Percentiles rank a stretch among this genome's conserved stretches.
Conservation (phyloP, 2,113 vertebrate species). For the Urocolius indicus region DNA sequence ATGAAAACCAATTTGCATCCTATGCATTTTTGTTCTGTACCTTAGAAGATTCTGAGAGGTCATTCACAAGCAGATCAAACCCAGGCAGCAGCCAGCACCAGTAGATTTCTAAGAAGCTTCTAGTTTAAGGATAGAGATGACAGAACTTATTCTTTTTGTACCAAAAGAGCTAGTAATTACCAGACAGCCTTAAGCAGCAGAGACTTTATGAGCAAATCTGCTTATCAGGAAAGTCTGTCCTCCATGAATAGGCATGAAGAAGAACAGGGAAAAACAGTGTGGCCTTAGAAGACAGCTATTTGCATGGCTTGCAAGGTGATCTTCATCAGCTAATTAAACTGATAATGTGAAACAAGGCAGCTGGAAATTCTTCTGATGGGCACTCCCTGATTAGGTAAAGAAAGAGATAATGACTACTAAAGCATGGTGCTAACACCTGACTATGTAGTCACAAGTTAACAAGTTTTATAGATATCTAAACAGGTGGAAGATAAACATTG, state of each 20-base stretch:
- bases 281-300: rapidly evolving
- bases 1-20: not conserved
- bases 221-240: rapidly evolving
- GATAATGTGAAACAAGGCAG: not conserved
- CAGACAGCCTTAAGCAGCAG: rapidly evolving
- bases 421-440: not conserved
- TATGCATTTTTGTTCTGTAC: not conserved
- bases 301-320: not conserved
- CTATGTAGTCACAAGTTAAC: not conserved
- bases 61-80: not conserved
- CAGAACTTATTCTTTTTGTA: rapidly evolving
- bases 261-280: rapidly evolving
- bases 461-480: not conserved
- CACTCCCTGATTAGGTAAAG: not conserved
- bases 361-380: not conserved
- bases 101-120: not conserved
- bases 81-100: not conserved
- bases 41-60: rapidly evolving
- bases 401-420: not conserved
- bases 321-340: not conserved
- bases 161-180: not conserved
- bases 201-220: rapidly evolving
- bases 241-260: rapidly evolving
- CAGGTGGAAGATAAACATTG: not conserved
- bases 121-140: rapidly evolving